Conservation (phyloP, 2,888 invertebrate species). For the Cryptocheilus praepositus region DNA sequence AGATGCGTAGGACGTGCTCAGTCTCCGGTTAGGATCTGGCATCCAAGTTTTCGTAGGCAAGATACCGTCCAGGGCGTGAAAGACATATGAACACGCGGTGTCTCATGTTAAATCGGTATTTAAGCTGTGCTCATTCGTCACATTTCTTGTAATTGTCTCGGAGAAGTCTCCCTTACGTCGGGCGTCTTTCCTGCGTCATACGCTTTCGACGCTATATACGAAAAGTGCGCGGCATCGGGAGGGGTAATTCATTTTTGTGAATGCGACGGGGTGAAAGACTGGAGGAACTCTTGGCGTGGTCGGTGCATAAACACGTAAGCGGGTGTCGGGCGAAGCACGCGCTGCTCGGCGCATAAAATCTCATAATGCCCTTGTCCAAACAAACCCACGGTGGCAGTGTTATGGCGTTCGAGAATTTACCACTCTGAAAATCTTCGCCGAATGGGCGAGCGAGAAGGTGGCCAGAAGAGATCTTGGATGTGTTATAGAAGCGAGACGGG, state of each 20-base stretch:
- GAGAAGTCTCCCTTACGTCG: neutral
- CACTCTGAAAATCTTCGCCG: constrained; percentile 45
- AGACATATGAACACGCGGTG: no score
- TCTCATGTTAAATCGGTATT: no score
- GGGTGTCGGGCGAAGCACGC: constrained; percentile 45
- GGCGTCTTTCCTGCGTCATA: neutral
- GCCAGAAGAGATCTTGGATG: neutral
- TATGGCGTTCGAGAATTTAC: constrained; percentile 59
- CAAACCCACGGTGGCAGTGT: constrained; percentile 63
- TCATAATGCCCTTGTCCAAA: constrained; percentile 70
- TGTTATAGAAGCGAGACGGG: neutral
- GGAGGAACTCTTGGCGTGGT: constrained; percentile 4
- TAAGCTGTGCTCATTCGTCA: no score
- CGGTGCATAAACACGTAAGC: constrained; percentile 53
- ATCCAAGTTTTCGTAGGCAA: no score
- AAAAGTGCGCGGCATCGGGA: neutral
- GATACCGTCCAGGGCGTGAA: no score
- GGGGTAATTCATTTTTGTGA: neutral
- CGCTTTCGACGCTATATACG: neutral
- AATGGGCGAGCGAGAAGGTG: neutral
- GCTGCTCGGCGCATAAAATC: constrained; percentile 66
- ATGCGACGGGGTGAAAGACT: neutral
- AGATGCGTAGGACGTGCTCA: no score
- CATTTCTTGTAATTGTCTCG: neutral
- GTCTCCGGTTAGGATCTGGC: no score